Conservation (phyloP, 2,797 vertebrate genomes). For the Moxostoma hubbsi region DNA sequence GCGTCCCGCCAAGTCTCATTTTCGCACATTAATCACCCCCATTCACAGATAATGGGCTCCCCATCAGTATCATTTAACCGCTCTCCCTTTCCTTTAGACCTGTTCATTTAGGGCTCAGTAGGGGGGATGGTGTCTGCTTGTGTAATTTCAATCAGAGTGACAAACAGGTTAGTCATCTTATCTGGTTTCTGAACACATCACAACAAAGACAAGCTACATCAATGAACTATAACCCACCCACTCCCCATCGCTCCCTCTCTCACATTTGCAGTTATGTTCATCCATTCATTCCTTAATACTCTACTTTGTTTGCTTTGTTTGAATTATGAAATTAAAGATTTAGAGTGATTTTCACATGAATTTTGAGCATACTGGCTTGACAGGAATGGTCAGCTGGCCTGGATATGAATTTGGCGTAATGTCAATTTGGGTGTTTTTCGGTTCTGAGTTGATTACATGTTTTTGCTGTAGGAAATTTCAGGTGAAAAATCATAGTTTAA, state of each 20-base stretch:
- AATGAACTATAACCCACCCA: slow-evolving; percentile 39
- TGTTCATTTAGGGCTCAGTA: slow-evolving; percentile 78
- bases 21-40: slow-evolving; percentile 76
- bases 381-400: slow-evolving; percentile 45
- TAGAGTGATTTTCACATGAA: slow-evolving; percentile 27
- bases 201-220: slow-evolving; percentile 68
- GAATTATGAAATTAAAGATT: slow-evolving; percentile 37
- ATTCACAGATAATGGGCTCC: slow-evolving; percentile 84
- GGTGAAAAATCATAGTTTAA: too few relatives aligned
- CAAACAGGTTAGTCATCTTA: slow-evolving; percentile 69
- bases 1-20: slow-evolving; percentile 76
- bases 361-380: slow-evolving; percentile 30
- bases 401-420: slow-evolving; percentile 31
- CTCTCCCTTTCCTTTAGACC: slow-evolving; percentile 78
- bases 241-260: slow-evolving; percentile 13
- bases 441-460: not conserved
- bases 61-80: slow-evolving; percentile 77
- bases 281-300: slow-evolving; percentile 34
- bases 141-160: slow-evolving; percentile 70
- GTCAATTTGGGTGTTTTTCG: not conserved
- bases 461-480: not conserved
- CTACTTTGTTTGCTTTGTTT: slow-evolving; percentile 36
- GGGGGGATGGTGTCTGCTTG: slow-evolving; percentile 65
- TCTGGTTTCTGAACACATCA: slow-evolving; percentile 66
- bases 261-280: slow-evolving; percentile 19